Evolutionary conservation across 1,140 invertebrate genomes (phyloP), one percentile per base, ranked within the genome.

Genomic region (Drosophila novamexicana): DNA sequence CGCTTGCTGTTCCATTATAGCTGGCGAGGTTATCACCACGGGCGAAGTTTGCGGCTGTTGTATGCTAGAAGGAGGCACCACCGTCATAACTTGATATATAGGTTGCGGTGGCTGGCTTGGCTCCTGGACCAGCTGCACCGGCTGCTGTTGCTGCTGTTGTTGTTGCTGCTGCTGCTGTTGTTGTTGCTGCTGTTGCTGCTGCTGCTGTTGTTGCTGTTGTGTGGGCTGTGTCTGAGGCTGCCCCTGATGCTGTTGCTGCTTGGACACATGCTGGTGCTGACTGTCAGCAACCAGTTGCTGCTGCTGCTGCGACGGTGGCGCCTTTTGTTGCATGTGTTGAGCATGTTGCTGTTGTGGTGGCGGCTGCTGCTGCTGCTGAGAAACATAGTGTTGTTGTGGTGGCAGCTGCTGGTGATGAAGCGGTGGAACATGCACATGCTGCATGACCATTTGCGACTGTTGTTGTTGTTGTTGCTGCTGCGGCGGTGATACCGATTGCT

Each of bases 351-450:
- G 79, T 12, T 77, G 78, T 32, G 75, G 72, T 39, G 93, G 93
- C 80, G 94, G 94, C 49, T 93, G 80, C 34, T 84, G 92, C 90
- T 76, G 74, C 67, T 78, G 78, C 49, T 80, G 62, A 69, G 84
- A 86, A 58, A 93, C 93, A 49, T 92, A 88, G 61, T 93, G 92
- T 57, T 92, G 84, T 58, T 93, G 94, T 61, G 92, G 92, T 6
- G 93, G 86, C 73, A 93, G 93, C 62, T 79, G 79, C 40, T 90
- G 82, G 42, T 66, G 75, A 49, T 70, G 71, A 22, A 86, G 83
- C 39, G 78, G 50, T 36, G 83, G 92, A 73, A 86, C 69, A 65
- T 85, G 82, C 10, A 50, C 49, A 36, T 80, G 65, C 39, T 90
- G 92, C 88, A 75, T 56, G 42, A 75, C 54, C 18, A 57, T 54